Base-by-base conservation (phyloP, 2,888 invertebrate genomes). In the Gastracanthus pulcherrimus region DNA sequence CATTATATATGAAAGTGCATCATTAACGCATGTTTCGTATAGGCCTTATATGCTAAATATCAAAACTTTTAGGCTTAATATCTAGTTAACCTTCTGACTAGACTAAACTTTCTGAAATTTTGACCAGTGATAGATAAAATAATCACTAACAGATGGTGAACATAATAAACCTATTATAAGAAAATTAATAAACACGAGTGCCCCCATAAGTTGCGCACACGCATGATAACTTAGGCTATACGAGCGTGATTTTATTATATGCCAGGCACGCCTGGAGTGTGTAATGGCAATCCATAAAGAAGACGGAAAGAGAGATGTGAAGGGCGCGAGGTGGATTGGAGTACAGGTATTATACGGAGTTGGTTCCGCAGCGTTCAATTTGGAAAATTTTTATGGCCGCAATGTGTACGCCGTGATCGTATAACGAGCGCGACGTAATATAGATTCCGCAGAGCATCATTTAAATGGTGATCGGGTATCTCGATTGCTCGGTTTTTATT, bases 171-270 rank as follows among this genome's bases (percentile, higher is more conserved):
- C n/a, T n/a, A n/a, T n/a, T n/a, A n/a, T n/a, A n/a, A n/a, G n/a
- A n/a, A n/a, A n/a, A n/a, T n/a, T n/a, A n/a, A n/a, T n/a, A n/a
- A n/a, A n/a, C n/a, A n/a, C n/a, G n/a, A n/a, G n/a, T n/a, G n/a
- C n/a, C n/a, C n/a, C n/a, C n/a, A n/a, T n/a, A n/a, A n/a, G 11
- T 4, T 55, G 51, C 6, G 23, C 6, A 16, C 19, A 19, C 9
- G 23, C n/a, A 48, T 7, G 19, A 45, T 70, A 80, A 64, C 55
- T 80, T 70, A 58, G 41, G 64, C 58, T 66, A n/a, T 76, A 62
- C 26, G 69, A 70, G 69, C 62, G 71, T 16, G 51, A 55, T 76
- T 80, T 80, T 71, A 71, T 80, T 71, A 80, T 81, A 81, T 77
- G 77, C 71, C 45, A 29, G 26, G 34, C 81, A 71, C 76, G 72